Evolutionary conservation across 2,113 vertebrate species (phyloP).

Genomic region (Rhabdomys dilectus): DNA sequence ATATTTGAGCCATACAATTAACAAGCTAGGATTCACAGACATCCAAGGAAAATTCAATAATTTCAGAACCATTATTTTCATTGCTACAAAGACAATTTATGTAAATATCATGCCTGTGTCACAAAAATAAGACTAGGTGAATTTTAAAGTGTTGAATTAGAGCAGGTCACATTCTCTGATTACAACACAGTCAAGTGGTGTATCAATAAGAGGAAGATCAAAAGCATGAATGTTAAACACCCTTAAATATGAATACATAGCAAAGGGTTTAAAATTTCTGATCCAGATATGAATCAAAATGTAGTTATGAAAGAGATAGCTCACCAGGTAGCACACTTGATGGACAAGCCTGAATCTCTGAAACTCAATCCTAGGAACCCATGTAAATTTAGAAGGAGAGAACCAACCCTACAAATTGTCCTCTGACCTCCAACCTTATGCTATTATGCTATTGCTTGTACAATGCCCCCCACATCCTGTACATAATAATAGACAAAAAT

Average conservation of each 20-base stretch:
- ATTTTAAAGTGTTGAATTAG: slow-evolving; percentile 10
- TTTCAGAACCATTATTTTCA: slow-evolving; percentile 36
- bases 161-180: neutral
- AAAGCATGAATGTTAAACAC: neutral
- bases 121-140: slow-evolving; percentile 35
- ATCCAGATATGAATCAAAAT: neutral
- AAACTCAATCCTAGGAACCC: neutral
- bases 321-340: neutral
- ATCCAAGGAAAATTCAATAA: slow-evolving; percentile 19
- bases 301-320: too few relatives aligned
- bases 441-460: too few relatives aligned
- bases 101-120: neutral
- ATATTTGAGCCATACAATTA: slow-evolving; percentile 37
- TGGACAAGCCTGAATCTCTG: neutral
- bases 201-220: neutral
- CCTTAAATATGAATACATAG: neutral
- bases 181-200: neutral
- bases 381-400: neutral
- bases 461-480: rapidly evolving
- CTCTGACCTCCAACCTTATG: neutral
- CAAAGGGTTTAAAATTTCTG: neutral
- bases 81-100: neutral
- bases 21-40: slow-evolving; percentile 3
- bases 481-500: neutral
- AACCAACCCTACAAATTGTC: neutral